Evolutionary conservation across 2,888 invertebrate species (phyloP), one percentile per base, ranked within the genome.

Genomic region (Antitype chi): DNA sequence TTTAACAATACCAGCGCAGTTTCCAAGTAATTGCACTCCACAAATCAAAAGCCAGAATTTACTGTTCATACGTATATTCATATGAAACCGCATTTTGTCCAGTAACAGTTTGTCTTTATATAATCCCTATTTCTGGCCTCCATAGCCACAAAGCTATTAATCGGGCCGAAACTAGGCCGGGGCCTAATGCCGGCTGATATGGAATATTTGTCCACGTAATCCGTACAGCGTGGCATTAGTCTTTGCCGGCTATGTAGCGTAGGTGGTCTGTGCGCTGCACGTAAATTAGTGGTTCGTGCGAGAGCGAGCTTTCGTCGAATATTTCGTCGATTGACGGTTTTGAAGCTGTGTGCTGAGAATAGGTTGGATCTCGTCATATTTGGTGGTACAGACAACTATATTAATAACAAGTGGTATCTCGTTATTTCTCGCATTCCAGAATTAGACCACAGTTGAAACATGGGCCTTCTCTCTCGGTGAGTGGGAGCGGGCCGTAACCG

Each of bases 161-260:
- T 86, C 81, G 76, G 55, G 55, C 43, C 13, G 67, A 71, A 85
- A 77, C 76, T 77, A 73, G 86, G 77, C 57, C 84, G 70, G 62
- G 68, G 71, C 64, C 64, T 86, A 86, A 87, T 86, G 64, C 84
- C 52, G 76, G 59, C 62, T 86, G 77, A 87, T 87, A 78, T 74
- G 74, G 77, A 76, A 86, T 87, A 87, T 86, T 86, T 86, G 84
- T 88, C 72, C 72, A 68, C 76, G 86, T 86, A 87, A 87, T 86
- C 86, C 77, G 28, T 9, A 57, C 60, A 52, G 70, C 55, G 53
- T 15, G 15, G 69, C 64, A 87, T 85, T 77, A 76, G 74, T 85
- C 85, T 87, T 72, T 72, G 53, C 52, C n/a, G 32, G n/a, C 59
- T 47, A 55, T 72, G 75, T 43, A 32, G 69, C 43, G 53, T 52